These are phyloP conservation scores for Ardeotis arabs DNA, from an alignment of 2,113 vertebrate genomes.

Conservation along the genomic window DNA sequence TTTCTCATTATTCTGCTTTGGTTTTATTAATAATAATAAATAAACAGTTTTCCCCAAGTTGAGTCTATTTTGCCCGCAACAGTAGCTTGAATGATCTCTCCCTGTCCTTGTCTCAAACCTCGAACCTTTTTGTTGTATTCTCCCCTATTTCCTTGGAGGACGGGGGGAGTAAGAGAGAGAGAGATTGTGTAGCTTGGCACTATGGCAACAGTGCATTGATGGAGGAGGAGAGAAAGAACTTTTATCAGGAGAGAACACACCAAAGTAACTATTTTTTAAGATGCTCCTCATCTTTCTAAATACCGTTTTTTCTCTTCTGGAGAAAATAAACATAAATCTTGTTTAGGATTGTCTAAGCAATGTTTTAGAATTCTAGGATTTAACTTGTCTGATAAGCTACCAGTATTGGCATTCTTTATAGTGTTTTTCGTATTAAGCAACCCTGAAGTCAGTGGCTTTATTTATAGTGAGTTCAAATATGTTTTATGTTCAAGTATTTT, in stretches of 20 bases:
- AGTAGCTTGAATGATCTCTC: too few relatives aligned
- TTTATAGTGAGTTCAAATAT: neutral
- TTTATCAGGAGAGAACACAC: neutral
- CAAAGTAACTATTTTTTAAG: neutral
- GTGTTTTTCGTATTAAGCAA: neutral
- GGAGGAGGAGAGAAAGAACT: too few relatives aligned
- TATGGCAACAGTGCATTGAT: too few relatives aligned
- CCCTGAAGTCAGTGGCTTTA: neutral
- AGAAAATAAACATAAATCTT: neutral
- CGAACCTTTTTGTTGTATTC: too few relatives aligned
- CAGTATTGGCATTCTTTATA: neutral
- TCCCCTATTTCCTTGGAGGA: too few relatives aligned
- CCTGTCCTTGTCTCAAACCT: too few relatives aligned
- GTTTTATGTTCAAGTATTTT: neutral
- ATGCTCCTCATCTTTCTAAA: neutral
- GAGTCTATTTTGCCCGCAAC: too few relatives aligned
- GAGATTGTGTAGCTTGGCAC: too few relatives aligned
- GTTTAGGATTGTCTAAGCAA: neutral
- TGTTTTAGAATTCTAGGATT: neutral
- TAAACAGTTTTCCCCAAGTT: too few relatives aligned
- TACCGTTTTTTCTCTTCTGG: neutral
- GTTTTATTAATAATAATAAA: too few relatives aligned
- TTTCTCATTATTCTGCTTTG: too few relatives aligned
- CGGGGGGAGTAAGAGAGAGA: too few relatives aligned
- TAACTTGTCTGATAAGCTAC: neutral